Evolutionary conservation across 1,140 invertebrate genomes (phyloP).

Genomic region (Proctacanthus coquilletti): DNA sequence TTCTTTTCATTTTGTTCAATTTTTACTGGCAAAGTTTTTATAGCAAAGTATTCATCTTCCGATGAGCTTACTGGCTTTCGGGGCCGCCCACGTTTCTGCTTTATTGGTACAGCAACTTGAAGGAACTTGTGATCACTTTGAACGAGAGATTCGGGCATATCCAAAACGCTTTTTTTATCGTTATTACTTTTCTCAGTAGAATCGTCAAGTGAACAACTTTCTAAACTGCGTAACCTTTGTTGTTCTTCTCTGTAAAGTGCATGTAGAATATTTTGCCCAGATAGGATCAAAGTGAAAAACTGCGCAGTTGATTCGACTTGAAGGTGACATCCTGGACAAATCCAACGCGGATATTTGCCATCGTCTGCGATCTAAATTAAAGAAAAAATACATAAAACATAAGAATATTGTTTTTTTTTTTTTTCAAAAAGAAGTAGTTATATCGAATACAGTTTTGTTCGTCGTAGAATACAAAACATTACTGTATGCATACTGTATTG

Average conservation of each 20-base stretch:
- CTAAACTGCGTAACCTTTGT: neutral
- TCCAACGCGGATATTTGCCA: conserved; percentile 3
- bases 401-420: no score
- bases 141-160: neutral
- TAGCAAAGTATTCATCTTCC: no score
- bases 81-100: no score
- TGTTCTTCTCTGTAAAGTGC: neutral
- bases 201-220: neutral
- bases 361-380: conserved; percentile 1
- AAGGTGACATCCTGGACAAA: conserved; percentile 2
- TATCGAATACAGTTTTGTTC: no score
- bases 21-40: no score
- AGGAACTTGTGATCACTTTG: neutral
- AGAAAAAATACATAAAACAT: no score
- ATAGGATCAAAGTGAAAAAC: neutral
- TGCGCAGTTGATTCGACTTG: conserved; percentile 2
- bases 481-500: no score
- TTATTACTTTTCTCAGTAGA: neutral
- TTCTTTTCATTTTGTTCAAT: no score
- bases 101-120: no score
- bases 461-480: no score
- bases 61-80: no score
- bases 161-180: neutral
- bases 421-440: no score
- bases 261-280: neutral